Evolutionary conservation across 2,888 invertebrate genomes (phyloP).

Genomic region (Andrena haemorrhoa): DNA sequence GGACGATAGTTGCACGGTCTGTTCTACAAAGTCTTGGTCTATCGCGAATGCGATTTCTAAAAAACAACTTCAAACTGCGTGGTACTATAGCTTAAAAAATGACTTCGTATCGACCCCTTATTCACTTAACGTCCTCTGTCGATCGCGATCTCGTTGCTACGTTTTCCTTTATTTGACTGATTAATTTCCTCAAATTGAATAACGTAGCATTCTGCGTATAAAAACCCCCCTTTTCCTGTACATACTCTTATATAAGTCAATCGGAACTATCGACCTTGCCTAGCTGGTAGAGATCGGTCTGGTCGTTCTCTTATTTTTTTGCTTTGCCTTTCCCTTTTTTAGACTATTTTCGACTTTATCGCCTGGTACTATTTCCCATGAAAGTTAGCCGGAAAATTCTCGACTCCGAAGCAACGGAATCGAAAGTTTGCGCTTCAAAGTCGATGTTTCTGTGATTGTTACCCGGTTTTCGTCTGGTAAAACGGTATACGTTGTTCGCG

Average conservation of each 20-base stretch:
- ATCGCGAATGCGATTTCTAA: not conserved
- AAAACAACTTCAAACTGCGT: no score
- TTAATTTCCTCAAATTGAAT: not conserved
- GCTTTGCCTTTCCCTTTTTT: not conserved
- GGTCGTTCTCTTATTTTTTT: not conserved
- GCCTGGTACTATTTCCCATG: not conserved
- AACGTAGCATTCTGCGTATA: not conserved
- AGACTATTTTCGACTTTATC: not conserved
- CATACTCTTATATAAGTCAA: not conserved
- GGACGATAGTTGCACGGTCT: not conserved
- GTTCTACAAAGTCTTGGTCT: conserved; percentile 1
- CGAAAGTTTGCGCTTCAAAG: no score
- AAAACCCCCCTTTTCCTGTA: not conserved
- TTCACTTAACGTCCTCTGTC: not conserved
- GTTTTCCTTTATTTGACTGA: not conserved
- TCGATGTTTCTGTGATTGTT: no score
- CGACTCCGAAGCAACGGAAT: not conserved
- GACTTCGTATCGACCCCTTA: not conserved
- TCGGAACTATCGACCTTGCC: not conserved
- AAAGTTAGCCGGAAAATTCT: not conserved
- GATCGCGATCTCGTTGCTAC: not conserved
- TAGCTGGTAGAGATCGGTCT: not conserved
- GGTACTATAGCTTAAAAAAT: not conserved
- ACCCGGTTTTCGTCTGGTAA: no score
- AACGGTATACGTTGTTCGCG: no score